Conservation (phyloP, 2,797 vertebrate genomes). For the Melanotaenia parkinsoni region DNA sequence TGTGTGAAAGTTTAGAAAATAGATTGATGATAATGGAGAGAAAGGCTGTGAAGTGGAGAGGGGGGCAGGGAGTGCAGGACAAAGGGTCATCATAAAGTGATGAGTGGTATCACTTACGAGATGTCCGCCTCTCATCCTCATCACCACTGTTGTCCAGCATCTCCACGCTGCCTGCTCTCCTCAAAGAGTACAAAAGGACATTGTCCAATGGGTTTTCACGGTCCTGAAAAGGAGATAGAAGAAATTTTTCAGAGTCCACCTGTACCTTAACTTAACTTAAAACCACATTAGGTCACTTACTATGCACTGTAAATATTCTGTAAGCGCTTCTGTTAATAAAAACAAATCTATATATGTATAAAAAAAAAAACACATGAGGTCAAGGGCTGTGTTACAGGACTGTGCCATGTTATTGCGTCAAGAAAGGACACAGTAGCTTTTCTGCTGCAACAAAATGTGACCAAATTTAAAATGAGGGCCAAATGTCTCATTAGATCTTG, state of each 20-base stretch:
- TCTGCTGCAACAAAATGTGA: neutral
- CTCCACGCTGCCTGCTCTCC: slow-evolving; percentile 81
- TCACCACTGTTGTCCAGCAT: slow-evolving; percentile 89
- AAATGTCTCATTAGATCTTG: neutral
- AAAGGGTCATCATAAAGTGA: neutral
- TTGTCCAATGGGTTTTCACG: slow-evolving; percentile 91
- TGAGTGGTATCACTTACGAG: slow-evolving; percentile 69
- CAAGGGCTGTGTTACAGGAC: neutral
- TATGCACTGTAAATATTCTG: too few relatives aligned
- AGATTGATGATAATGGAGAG: slow-evolving; percentile 43
- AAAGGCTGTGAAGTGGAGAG: slow-evolving; percentile 25
- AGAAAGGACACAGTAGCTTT: neutral
- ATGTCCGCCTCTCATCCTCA: slow-evolving; percentile 83
- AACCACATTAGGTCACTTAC: neutral
- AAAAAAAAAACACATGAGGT: neutral
- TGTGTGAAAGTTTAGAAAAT: slow-evolving; percentile 62
- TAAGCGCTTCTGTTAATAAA: too few relatives aligned
- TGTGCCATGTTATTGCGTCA: neutral
- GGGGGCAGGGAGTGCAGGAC: neutral
- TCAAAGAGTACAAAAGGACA: slow-evolving; percentile 84
- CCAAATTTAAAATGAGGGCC: neutral
- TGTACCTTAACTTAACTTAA: neutral
- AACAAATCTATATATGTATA: too few relatives aligned
- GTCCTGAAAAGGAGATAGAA: slow-evolving; percentile 77
- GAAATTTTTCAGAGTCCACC: neutral